phyloP scores from a whole-genome alignment of 2,888 invertebrate genomes.

The Zaprionus lineosus region DNA sequence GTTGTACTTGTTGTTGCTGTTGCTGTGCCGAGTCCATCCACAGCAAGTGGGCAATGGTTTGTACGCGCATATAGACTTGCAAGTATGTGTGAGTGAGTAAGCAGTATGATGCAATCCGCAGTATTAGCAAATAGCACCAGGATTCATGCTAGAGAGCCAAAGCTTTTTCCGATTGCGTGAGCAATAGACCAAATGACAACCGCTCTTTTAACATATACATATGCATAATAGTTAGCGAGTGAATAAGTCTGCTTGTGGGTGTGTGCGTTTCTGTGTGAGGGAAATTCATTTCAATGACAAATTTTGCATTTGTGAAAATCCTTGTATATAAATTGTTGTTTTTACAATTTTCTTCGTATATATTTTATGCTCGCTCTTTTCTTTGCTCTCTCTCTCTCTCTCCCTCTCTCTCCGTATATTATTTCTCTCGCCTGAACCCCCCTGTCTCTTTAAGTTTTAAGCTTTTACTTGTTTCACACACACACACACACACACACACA shows the following conservation, averaged over 20 bases:
- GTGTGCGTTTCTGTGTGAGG: constrained; percentile 30
- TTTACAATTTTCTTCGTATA: constrained; percentile 18
- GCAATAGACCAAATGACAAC: constrained; percentile 10
- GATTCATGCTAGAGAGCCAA: constrained; percentile 39
- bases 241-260: too few species aligned
- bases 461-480: constrained; percentile 60
- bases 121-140: constrained; percentile 37
- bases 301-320: constrained; percentile 63
- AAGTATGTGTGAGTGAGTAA: constrained; percentile 35
- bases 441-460: background rate
- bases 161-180: constrained; percentile 54
- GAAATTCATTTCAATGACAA: constrained; percentile 74
- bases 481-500: too few species aligned
- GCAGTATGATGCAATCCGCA: constrained; percentile 72
- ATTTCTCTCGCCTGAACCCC: background rate
- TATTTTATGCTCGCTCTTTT: constrained; percentile 9
- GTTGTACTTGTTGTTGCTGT: constrained; percentile 14
- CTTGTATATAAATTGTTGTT: constrained; percentile 43
- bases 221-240: too few species aligned
- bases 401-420: constrained; percentile 3
- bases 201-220: constrained; percentile 18
- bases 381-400: background rate
- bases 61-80: constrained; percentile 9
- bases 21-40: background rate
- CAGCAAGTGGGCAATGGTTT: constrained; percentile 66